These are phyloP conservation scores for Cebuella pygmaea DNA, from an alignment of 2,797 vertebrate species.

Conservation along the genomic window DNA sequence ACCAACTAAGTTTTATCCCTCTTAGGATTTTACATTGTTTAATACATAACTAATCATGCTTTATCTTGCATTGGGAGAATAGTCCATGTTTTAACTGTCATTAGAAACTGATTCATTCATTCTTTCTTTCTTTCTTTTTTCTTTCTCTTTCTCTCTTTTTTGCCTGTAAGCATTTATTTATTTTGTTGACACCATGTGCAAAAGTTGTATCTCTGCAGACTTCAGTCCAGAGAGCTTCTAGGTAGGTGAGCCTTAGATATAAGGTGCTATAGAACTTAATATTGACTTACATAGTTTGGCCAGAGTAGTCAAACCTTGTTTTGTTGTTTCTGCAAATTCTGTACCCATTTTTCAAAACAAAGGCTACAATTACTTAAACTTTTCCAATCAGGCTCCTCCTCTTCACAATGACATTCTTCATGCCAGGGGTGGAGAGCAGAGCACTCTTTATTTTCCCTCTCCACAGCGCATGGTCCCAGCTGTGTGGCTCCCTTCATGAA, in stretches of 20 bases:
- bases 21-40: neutral
- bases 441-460: conserved; percentile 82
- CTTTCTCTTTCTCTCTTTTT: neutral
- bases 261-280: neutral
- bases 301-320: conserved; percentile 28
- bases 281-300: conserved; percentile 13
- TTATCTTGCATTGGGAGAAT: neutral
- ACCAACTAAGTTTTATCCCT: neutral
- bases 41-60: neutral
- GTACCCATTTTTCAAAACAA: conserved; percentile 62
- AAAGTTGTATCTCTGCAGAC: neutral
- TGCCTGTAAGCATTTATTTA: neutral
- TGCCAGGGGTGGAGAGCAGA: conserved; percentile 80
- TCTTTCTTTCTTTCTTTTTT: neutral
- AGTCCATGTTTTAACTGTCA: neutral
- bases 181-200: neutral
- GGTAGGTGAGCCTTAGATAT: neutral
- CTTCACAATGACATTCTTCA: conserved; percentile 85
- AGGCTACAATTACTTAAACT: conserved; percentile 81
- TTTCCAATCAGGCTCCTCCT: conserved; percentile 79
- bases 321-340: conserved; percentile 33
- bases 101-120: neutral
- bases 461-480: conserved; percentile 90
- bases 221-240: neutral
- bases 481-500: conserved; percentile 93